Conservation (phyloP, 2,888 invertebrate species). For the Diaprepes abbreviatus region DNA sequence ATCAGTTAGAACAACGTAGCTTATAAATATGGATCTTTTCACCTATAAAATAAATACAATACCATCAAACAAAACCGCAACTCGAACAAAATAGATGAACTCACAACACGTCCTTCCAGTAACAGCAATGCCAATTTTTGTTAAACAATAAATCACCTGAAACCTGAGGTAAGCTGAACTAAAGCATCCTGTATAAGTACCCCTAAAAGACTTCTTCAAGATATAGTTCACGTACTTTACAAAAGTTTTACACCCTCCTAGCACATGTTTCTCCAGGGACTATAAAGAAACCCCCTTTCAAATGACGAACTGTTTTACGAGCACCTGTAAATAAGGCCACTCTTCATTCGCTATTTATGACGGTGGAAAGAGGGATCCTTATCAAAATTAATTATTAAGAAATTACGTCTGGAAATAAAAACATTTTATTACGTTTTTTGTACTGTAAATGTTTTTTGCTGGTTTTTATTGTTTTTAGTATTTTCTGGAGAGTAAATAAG, state of each 20-base stretch:
- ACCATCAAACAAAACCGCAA: too few species aligned
- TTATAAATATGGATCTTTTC: too few species aligned
- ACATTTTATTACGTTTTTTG: slow-evolving; percentile 20
- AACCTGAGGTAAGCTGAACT: neutral
- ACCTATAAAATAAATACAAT: too few species aligned
- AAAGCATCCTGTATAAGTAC: neutral
- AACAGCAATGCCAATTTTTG: too few species aligned
- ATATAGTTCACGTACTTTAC: slow-evolving; percentile 15
- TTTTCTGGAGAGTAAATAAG: neutral
- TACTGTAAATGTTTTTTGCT: neutral
- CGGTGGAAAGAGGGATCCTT: slow-evolving; percentile 23
- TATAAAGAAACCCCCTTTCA: slow-evolving; percentile 24
- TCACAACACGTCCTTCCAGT: too few species aligned
- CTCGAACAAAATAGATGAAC: too few species aligned
- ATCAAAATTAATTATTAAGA: slow-evolving; percentile 39
- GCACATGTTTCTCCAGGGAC: slow-evolving; percentile 18
- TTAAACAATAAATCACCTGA: neutral
- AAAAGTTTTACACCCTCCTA: slow-evolving; percentile 26
- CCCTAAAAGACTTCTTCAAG: neutral
- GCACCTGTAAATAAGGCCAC: slow-evolving; percentile 53
- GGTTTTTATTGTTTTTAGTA: slow-evolving; percentile 8
- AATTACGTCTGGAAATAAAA: slow-evolving; percentile 16
- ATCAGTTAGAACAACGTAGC: too few species aligned
- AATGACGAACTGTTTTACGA: slow-evolving; percentile 52
- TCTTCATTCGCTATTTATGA: slow-evolving; percentile 51